Evolutionary conservation across 2,797 vertebrate species (phyloP).

Genomic region (Microcaecilia unicolor): DNA sequence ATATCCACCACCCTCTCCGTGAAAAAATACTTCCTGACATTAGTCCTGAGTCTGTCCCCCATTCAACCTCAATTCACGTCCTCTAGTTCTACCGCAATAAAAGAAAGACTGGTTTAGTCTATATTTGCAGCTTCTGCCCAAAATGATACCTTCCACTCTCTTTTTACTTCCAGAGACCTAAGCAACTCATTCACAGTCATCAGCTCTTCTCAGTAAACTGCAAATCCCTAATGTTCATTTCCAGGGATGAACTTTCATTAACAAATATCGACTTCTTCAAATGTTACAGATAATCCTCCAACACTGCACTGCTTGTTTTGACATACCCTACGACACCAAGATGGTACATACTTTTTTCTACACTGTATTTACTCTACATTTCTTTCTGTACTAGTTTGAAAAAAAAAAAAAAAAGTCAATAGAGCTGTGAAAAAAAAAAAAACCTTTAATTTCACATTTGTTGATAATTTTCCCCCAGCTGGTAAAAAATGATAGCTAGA

Average conservation of each 20-base stretch:
- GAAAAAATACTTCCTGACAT: too few relatives aligned
- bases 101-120: too few relatives aligned
- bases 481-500: conserved; percentile 44
- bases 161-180: neutral
- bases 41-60: too few relatives aligned
- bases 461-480: conserved; percentile 28
- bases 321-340: neutral
- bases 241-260: neutral
- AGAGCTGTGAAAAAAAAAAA: conserved; percentile 29
- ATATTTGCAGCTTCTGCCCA: neutral
- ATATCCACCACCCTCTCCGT: too few relatives aligned
- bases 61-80: too few relatives aligned
- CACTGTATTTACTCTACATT: conserved; percentile 23
- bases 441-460: conserved; percentile 39
- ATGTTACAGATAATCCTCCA: neutral
- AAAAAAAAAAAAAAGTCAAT: conserved; percentile 28
- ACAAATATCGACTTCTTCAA: neutral
- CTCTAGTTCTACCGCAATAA: too few relatives aligned
- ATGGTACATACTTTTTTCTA: conserved; percentile 24
- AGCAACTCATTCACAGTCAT: neutral
- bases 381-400: conserved; percentile 4
- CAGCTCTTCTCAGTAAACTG: rapidly evolving
- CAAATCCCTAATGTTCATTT: neutral
- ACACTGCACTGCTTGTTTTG: conserved; percentile 5
- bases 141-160: neutral